Evolutionary conservation across 2,797 vertebrate species (phyloP).

Genomic region (Heterohyrax brucei): DNA sequence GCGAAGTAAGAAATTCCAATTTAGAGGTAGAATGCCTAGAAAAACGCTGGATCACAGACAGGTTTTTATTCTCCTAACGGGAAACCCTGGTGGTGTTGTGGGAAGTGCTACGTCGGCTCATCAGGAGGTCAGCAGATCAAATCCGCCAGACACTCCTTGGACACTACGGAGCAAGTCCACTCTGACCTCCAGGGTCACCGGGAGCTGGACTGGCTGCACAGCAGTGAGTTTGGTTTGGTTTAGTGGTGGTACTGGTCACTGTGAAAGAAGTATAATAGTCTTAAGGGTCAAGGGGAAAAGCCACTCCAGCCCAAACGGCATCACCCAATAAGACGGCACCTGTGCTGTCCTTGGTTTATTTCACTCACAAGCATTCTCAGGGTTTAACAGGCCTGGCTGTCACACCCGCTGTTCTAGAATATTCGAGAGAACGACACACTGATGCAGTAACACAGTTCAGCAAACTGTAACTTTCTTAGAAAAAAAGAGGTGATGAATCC

Average conservation of each 20-base stretch:
- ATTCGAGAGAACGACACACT: background rate
- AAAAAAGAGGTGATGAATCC: background rate
- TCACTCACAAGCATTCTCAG: background rate
- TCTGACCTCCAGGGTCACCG: too few relatives aligned
- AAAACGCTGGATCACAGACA: background rate
- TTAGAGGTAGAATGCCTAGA: background rate
- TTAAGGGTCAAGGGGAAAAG: background rate
- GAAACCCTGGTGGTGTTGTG: too few relatives aligned
- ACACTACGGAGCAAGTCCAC: too few relatives aligned
- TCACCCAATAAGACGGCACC: background rate
- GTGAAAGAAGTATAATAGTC: background rate
- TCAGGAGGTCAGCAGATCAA: too few relatives aligned
- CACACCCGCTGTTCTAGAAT: background rate
- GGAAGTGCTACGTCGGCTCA: too few relatives aligned
- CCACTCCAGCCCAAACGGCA: background rate
- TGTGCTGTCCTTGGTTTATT: background rate
- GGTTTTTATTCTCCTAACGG: background rate
- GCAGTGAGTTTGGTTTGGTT: too few relatives aligned
- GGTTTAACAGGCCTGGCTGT: background rate
- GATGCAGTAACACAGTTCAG: background rate
- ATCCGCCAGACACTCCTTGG: too few relatives aligned
- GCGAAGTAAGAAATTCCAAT: background rate
- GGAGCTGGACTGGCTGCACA: too few relatives aligned
- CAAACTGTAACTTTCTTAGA: background rate
- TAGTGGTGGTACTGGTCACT: background rate